Percentiles rank a stretch among this genome's conserved stretches.
Conservation (phyloP, 2,797 vertebrate genomes). For the Tokudaia muenninki region DNA sequence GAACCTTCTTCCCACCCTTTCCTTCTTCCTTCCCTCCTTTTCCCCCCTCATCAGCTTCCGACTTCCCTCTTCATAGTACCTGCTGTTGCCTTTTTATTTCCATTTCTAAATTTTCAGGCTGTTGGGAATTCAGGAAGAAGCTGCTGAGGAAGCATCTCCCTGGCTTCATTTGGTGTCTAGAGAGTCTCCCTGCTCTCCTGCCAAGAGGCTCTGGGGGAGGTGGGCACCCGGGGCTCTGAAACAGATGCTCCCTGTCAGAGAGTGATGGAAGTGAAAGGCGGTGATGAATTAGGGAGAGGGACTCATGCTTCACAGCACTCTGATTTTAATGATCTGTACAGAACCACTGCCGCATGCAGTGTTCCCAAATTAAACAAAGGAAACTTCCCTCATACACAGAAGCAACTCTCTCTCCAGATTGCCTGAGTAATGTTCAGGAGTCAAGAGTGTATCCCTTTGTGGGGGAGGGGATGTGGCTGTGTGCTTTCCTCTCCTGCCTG, state of each 20-base stretch:
- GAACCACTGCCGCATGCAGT: background rate
- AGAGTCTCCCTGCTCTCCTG: accelerated
- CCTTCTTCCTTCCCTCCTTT: background rate
- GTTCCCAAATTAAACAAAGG: background rate
- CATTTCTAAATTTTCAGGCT: background rate
- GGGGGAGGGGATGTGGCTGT: too few species aligned
- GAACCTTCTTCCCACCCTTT: background rate
- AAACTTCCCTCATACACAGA: background rate
- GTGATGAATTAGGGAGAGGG: background rate
- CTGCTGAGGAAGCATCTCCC: background rate
- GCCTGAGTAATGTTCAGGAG: background rate
- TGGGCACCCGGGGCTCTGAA: background rate
- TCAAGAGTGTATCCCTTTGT: accelerated
- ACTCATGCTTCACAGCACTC: background rate
- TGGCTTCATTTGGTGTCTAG: background rate
- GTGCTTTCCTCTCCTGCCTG: background rate
- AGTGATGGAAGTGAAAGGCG: background rate
- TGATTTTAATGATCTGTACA: background rate
- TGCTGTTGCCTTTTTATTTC: background rate
- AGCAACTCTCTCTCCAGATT: background rate
- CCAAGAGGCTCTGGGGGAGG: accelerated
- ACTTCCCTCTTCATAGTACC: background rate
- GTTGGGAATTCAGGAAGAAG: background rate
- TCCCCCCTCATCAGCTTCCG: background rate
- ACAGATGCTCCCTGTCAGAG: slow-evolving; percentile 57